Conservation (phyloP, 2,113 vertebrate genomes). For the Oenanthe oenanthe region DNA sequence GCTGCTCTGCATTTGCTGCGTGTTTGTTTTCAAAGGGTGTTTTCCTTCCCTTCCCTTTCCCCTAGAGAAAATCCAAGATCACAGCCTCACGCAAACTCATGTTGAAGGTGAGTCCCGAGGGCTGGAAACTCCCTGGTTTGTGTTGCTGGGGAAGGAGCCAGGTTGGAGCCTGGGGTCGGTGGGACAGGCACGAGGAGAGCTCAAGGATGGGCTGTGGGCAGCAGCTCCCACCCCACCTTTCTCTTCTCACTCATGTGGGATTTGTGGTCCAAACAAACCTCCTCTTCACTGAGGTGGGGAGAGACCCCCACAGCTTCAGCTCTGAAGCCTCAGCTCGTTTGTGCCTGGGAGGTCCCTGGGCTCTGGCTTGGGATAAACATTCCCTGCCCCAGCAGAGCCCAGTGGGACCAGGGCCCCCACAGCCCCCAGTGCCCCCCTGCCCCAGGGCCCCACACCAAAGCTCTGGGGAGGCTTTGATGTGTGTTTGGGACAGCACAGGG, state of each 20-base stretch:
- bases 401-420: fast-evolving
- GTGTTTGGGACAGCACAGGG: neutral
- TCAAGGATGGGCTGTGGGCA: neutral
- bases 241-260: constrained; percentile 48
- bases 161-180: fast-evolving
- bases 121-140: constrained; percentile 43
- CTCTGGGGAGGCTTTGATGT: neutral
- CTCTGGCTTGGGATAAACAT: neutral
- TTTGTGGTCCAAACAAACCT: constrained; percentile 44
- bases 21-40: neutral
- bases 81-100: constrained; percentile 92
- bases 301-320: neutral
- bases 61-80: constrained; percentile 90
- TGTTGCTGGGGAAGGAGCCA: neutral
- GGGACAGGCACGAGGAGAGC: neutral
- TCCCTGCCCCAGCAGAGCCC: neutral
- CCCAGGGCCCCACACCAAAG: neutral
- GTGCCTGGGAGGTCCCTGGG: neutral
- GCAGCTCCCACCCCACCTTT: neutral
- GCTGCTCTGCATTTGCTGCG: neutral
- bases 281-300: neutral
- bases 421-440: neutral
- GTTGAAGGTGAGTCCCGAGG: constrained; percentile 83
- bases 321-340: neutral
- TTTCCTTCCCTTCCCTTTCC: neutral